Evolutionary conservation across 2,888 invertebrate species (phyloP), one percentile per base, ranked within the genome.

Genomic region (Calameuta idolon): DNA sequence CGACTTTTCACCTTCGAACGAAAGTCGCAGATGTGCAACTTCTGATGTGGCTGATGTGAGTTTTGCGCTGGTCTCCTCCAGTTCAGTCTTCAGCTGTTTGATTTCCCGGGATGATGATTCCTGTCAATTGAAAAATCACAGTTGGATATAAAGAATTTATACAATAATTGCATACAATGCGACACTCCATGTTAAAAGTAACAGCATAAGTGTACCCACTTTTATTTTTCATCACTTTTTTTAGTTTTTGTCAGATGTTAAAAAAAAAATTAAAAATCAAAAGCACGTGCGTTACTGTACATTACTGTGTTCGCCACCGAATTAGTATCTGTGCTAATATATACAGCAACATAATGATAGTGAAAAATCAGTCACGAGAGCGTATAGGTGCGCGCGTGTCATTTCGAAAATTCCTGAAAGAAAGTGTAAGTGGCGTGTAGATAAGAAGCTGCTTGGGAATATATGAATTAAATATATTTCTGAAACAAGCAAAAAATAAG

Each of bases 401-500:
- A 55, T 55, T 9, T 55, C 9, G 55, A 55, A 55, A 55, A 23
- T 55, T 55, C 23, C 23, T 40, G 40, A 40, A 40, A 23, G 23
- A 55, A 55, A 55, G 55, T 55, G 9, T 55, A 9, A 23, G 55
- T 55, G 55, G 55, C 55, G 55, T 55, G 55, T 55, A 55, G 9
- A 55, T 55, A 55, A 55, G 23, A 55, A 55, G 55, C 55, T 55
- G 55, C 15, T 55, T 55, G 55, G 55, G 55, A 55, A 23, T 55
- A 55, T 55, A 55, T 23, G 23, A 55, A 55, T 23, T 23, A 23
- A 23, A 23, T 23, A 23, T 55, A 55, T 55, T 55, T 55, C 37
- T 75, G 90, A 89, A 89, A 83, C 83, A 89, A 89, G 85, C 85
- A 88, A 88, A 86, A 89, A 89, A 91, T 85, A 87, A 89, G 89